phyloP scores from a whole-genome alignment of 2,888 invertebrate genomes.

The Mythimna vitellina region DNA sequence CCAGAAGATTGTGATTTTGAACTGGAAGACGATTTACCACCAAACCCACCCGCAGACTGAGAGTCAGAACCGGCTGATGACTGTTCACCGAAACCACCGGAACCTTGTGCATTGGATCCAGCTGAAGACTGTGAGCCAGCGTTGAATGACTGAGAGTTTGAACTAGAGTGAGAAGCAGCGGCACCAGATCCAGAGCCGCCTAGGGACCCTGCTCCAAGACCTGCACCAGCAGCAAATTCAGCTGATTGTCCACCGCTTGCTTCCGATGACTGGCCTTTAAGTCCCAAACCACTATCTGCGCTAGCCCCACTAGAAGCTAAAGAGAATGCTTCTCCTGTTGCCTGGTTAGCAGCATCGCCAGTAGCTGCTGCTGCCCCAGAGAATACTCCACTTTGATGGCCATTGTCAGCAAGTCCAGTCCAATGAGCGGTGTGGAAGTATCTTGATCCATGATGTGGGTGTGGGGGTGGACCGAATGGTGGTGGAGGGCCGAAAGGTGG shows the following conservation, averaged over 20 bases:
- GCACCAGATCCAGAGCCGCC: slow-evolving; percentile 31
- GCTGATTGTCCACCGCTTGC: slow-evolving; percentile 16
- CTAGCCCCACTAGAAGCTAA: slow-evolving; percentile 63
- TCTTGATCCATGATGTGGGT: slow-evolving; percentile 28
- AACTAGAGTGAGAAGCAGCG: slow-evolving; percentile 41
- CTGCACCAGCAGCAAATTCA: slow-evolving; percentile 32
- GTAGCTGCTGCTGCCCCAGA: slow-evolving; percentile 71
- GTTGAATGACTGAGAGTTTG: slow-evolving; percentile 49
- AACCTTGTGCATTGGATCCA: slow-evolving; percentile 30
- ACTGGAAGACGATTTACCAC: slow-evolving; percentile 18
- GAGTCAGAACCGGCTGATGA: slow-evolving; percentile 24
- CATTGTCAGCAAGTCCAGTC: slow-evolving; percentile 76
- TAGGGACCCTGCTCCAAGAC: slow-evolving; percentile 2
- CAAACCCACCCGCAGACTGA: slow-evolving; percentile 22
- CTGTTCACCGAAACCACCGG: slow-evolving; percentile 18
- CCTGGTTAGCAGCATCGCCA: slow-evolving; percentile 60
- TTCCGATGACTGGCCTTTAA: slow-evolving; percentile 20
- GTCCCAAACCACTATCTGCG: slow-evolving; percentile 7
- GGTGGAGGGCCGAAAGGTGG: slow-evolving; percentile 16
- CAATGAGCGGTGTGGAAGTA: slow-evolving; percentile 78
- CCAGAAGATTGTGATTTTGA: slow-evolving; percentile 27
- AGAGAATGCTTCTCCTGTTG: slow-evolving; percentile 74
- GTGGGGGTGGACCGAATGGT: slow-evolving; percentile 25
- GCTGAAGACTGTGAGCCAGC: slow-evolving; percentile 36
- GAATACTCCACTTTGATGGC: slow-evolving; percentile 75